Evolutionary conservation across 2,797 vertebrate genomes (phyloP).

Genomic region (Meriones psammophilus): DNA sequence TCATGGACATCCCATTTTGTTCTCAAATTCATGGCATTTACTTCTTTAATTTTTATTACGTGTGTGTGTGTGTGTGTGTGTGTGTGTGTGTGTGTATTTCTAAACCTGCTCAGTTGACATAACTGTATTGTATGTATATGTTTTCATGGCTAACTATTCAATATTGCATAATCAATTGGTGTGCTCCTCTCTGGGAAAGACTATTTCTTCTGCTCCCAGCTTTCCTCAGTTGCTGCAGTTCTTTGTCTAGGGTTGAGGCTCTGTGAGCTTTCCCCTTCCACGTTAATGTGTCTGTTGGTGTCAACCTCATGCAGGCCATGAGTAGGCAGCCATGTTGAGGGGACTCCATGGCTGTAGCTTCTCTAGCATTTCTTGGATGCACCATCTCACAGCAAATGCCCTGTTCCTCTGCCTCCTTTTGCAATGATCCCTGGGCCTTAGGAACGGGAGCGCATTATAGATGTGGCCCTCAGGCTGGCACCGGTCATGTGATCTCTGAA

Average conservation of each 20-base stretch:
- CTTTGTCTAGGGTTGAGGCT: background rate
- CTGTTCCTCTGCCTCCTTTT: too few species aligned
- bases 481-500: background rate
- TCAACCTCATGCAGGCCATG: background rate
- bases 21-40: background rate
- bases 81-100: background rate
- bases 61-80: too few species aligned
- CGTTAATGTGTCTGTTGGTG: background rate
- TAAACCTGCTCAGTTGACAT: background rate
- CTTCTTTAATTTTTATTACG: background rate
- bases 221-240: background rate
- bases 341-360: background rate
- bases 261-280: too few species aligned
- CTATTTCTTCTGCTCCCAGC: background rate
- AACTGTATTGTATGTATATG: background rate
- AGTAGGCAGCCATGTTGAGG: background rate
- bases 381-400: background rate
- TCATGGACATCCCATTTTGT: background rate
- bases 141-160: background rate
- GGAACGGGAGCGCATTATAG: background rate
- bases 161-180: background rate
- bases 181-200: background rate
- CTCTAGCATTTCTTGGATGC: background rate
- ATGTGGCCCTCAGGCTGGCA: background rate
- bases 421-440: background rate